A percentile compares a stretch with the other conserved stretches of the same genome.
phyloP scores from a whole-genome alignment of 2,888 invertebrate species.

The Teinopalpus imperialis region DNA sequence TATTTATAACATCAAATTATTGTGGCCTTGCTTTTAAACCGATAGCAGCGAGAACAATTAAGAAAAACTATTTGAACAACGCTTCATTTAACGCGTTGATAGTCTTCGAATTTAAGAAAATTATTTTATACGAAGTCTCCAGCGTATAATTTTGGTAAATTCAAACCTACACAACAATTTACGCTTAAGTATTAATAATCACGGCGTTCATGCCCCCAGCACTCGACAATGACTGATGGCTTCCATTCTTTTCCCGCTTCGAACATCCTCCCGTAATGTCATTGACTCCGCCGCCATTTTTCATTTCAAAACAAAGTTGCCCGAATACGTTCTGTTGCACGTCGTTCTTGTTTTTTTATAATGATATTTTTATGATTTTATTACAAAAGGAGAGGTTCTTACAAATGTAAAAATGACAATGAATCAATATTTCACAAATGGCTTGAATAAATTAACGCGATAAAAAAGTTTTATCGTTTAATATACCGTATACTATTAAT shows the following conservation, averaged over 20 bases:
- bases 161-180: slow-evolving; percentile 7
- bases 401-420: neutral
- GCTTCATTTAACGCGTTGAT: too few relatives aligned
- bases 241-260: slow-evolving; percentile 44
- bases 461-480: too few relatives aligned
- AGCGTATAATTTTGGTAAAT: slow-evolving; percentile 10
- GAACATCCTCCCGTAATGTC: slow-evolving; percentile 12
- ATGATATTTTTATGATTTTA: neutral
- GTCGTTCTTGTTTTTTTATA: neutral
- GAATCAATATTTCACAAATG: neutral
- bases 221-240: slow-evolving; percentile 52
- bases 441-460: too few relatives aligned
- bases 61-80: too few relatives aligned
- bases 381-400: neutral
- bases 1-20: too few relatives aligned
- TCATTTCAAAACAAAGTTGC: slow-evolving; percentile 5
- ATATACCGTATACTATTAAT: too few relatives aligned
- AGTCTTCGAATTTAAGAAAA: too few relatives aligned
- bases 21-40: too few relatives aligned
- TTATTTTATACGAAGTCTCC: neutral
- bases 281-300: slow-evolving; percentile 19
- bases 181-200: slow-evolving; percentile 10
- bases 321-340: neutral
- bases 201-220: slow-evolving; percentile 26
- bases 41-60: too few relatives aligned